Evolutionary conservation across 2,113 vertebrate species (phyloP), one percentile per base, ranked within the genome.

Genomic region (Otolemur garnettii): DNA sequence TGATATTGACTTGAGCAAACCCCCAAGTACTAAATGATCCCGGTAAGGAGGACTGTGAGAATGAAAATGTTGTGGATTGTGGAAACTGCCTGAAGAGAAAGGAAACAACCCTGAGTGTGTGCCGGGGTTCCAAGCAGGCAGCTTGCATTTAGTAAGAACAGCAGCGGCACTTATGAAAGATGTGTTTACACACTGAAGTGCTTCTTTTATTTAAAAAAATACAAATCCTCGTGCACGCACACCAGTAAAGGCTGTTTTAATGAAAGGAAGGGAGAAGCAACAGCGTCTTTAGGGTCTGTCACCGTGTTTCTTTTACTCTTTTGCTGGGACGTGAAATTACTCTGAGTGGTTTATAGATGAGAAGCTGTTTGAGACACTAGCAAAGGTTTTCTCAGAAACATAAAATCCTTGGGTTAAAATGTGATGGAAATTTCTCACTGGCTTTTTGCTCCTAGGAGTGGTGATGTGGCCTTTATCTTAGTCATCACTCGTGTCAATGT

Each of bases 71-170:
- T 72, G 35, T 94, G 42, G 74, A 77, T 80, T 87, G 35, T 88
- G 50, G 62, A 79, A 87, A 91, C 85, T 80, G 95, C 96, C 92
- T 91, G 91, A 96, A 91, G 97, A 96, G 97, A 90, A 89, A 96
- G 33, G 69, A 92, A 91, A 94, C 92, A 92, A 96, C 88, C 60
- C 30, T 81, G 71, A 55, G 19, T 90, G 53, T 97, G 94, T 95
- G 96, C 87, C 93, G 92, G 66, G 93, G 87, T 96, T 93, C 92
- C 30, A 92, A 96, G 82, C 85, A 86, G 90, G 86, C 85, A 64
- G 24, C 69, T 8, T 90, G 42, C 75, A 35, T 53, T 95, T 85
- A 74, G 74, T 81, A 68, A 87, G 85, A 81, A 45, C 26, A 83
- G 53, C 38, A 85, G 22, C 55, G 91, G 60, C 55, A 30, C 53